Evolutionary conservation across 2,797 vertebrate genomes (phyloP).

Genomic region (Chelmon rostratus): DNA sequence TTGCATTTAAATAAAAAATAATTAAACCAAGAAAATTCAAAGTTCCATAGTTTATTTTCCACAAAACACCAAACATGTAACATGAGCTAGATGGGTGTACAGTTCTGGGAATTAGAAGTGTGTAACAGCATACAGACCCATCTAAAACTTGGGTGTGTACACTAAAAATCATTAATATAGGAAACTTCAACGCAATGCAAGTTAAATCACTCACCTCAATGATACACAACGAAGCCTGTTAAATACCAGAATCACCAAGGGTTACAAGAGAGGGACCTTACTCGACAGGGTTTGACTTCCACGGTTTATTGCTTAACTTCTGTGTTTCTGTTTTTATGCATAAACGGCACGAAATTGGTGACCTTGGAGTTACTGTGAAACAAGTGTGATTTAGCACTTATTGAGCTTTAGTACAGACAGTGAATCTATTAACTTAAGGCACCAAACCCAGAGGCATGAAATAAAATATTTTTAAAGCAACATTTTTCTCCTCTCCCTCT

Average conservation of each 20-base stretch:
- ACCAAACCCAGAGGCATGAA: constrained; percentile 69
- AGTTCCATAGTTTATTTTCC: constrained; percentile 62
- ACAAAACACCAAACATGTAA: constrained; percentile 58
- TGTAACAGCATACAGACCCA: constrained; percentile 51
- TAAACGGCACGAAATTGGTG: background rate
- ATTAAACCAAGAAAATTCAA: background rate
- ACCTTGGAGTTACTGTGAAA: background rate
- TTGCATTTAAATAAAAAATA: background rate
- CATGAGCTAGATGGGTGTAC: constrained; percentile 7
- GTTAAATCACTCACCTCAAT: background rate
- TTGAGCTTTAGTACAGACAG: constrained; percentile 9
- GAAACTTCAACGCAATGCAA: background rate
- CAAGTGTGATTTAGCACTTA: background rate
- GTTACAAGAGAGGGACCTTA: background rate
- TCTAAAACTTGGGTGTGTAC: constrained; percentile 19
- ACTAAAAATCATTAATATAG: constrained; percentile 5
- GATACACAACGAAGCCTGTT: constrained; percentile 34
- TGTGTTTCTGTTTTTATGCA: background rate
- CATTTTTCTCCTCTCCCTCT: constrained; percentile 4
- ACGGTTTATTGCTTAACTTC: constrained; percentile 29
- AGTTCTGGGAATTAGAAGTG: constrained; percentile 11
- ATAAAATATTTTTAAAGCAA: constrained; percentile 15
- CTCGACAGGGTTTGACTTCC: background rate
- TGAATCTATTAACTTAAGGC: constrained; percentile 66
- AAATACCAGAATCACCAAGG: constrained; percentile 4